A percentile compares a stretch with the other conserved stretches of the same genome.
These are phyloP conservation scores for Hyppa rectilinea DNA, from an alignment of 2,888 invertebrate genomes.

Conservation along the genomic window DNA sequence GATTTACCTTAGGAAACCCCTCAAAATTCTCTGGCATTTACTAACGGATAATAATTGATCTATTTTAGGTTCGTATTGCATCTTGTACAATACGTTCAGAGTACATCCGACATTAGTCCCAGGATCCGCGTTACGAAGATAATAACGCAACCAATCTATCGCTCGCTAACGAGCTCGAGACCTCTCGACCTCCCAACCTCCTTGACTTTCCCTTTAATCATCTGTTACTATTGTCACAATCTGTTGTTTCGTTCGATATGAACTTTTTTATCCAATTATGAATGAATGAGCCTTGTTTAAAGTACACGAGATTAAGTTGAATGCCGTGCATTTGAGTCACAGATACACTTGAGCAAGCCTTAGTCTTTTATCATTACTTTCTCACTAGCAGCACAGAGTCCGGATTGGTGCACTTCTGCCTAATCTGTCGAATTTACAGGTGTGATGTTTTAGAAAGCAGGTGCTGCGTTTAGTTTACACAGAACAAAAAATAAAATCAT, in stretches of 20 bases:
- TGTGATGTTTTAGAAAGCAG: too few species aligned
- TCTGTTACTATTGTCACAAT: not conserved
- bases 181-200: conserved; percentile 13
- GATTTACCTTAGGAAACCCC: too few species aligned
- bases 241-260: not conserved
- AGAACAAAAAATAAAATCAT: not conserved
- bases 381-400: too few species aligned
- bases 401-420: too few species aligned
- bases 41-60: not conserved
- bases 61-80: not conserved
- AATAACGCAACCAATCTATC: conserved; percentile 4
- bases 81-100: not conserved
- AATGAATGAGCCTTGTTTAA: not conserved
- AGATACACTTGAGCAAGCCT: not conserved
- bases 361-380: too few species aligned
- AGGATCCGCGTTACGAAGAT: conserved; percentile 1
- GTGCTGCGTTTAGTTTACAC: too few species aligned
- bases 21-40: too few species aligned
- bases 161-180: conserved; percentile 11
- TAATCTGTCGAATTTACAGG: too few species aligned
- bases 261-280: conserved; percentile 18
- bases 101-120: not conserved
- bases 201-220: conserved; percentile 17
- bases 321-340: not conserved
- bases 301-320: not conserved